Conservation (phyloP, 1,140 invertebrate species). For the Drosophila cardini region DNA sequence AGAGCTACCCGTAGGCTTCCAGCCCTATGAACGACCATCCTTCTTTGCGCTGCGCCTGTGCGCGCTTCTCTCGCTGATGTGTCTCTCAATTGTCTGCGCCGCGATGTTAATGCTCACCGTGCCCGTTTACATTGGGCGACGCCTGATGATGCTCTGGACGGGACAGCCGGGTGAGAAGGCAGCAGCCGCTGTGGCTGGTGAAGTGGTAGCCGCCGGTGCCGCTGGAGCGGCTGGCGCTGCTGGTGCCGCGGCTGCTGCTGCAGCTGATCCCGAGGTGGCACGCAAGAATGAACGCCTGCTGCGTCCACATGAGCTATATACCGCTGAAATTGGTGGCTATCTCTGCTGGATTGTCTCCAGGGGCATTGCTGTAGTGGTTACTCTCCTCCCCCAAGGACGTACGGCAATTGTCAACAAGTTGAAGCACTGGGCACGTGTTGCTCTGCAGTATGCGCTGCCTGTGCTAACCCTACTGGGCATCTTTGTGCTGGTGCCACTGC, state of each 20-base stretch:
- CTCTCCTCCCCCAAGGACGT: slow-evolving; percentile 95
- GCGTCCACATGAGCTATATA: slow-evolving; percentile 97
- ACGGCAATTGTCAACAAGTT: slow-evolving; percentile 90
- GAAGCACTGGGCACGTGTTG: slow-evolving; percentile 90
- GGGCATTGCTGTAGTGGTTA: slow-evolving; percentile 90
- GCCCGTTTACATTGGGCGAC: slow-evolving; percentile 94
- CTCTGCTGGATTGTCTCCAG: slow-evolving; percentile 95
- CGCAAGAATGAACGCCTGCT: slow-evolving; percentile 86
- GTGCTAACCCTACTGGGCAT: slow-evolving; percentile 88
- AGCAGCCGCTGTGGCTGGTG: slow-evolving; percentile 43
- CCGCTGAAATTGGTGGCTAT: slow-evolving; percentile 94
- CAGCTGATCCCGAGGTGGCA: slow-evolving; percentile 50
- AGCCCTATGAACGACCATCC: slow-evolving; percentile 94
- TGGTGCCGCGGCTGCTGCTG: not conserved
- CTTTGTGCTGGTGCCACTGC: slow-evolving; percentile 95
- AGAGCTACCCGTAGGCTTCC: slow-evolving; percentile 92
- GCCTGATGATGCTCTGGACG: slow-evolving; percentile 94
- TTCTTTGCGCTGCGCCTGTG: slow-evolving; percentile 93
- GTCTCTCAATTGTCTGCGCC: slow-evolving; percentile 91
- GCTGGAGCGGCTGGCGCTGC: not conserved
- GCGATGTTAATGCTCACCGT: slow-evolving; percentile 87
- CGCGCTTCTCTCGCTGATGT: slow-evolving; percentile 92
- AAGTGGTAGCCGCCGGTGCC: not conserved
- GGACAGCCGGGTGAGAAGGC: slow-evolving; percentile 52
- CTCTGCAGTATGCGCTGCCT: slow-evolving; percentile 89